phyloP scores from a whole-genome alignment of 2,888 invertebrate species.

The Volucella inflata region DNA sequence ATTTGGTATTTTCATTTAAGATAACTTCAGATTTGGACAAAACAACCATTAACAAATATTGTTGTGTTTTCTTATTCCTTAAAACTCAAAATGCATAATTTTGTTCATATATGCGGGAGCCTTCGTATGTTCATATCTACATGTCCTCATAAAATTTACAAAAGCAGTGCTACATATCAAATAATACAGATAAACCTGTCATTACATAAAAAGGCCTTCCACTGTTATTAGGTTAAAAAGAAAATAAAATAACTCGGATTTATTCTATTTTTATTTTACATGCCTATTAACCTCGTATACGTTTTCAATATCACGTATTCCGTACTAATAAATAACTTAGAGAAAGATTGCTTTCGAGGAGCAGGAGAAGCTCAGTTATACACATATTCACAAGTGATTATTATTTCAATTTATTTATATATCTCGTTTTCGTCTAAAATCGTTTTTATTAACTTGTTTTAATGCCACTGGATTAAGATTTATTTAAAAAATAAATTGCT shows the following conservation, averaged over 20 bases:
- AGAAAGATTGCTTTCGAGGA: slow-evolving; percentile 7
- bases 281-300: neutral
- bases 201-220: too few species aligned
- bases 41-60: too few species aligned
- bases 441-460: slow-evolving; percentile 40
- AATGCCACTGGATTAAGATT: slow-evolving; percentile 30
- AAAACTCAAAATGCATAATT: too few species aligned
- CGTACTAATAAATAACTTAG: slow-evolving; percentile 16
- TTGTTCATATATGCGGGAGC: too few species aligned
- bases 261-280: neutral
- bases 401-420: slow-evolving; percentile 41
- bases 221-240: too few species aligned
- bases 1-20: too few species aligned
- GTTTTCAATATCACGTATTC: neutral
- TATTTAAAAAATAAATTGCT: slow-evolving; percentile 64
- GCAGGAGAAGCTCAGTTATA: neutral
- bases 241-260: slow-evolving; percentile 2
- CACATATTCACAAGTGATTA: slow-evolving; percentile 38
- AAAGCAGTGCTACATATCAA: too few species aligned
- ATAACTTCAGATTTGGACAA: too few species aligned
- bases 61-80: too few species aligned
- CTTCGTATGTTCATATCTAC: too few species aligned
- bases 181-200: too few species aligned
- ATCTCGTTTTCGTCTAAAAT: slow-evolving; percentile 49
- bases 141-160: too few species aligned